Percentiles rank a stretch among this genome's conserved stretches.
Conservation (phyloP, 2,888 invertebrate species). For the Elgonia sp. region DNA sequence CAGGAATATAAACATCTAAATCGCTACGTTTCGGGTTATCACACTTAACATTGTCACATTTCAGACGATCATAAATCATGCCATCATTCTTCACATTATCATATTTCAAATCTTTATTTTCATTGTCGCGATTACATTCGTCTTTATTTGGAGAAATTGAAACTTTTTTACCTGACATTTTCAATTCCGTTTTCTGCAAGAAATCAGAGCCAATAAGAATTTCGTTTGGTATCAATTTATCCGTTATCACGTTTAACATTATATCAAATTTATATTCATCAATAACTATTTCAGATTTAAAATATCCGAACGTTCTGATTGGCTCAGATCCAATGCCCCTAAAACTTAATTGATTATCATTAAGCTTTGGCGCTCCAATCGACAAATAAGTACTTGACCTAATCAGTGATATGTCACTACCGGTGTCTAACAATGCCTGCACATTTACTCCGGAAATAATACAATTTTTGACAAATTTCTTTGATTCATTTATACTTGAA, state of each 20-base stretch:
- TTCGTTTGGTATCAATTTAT: not conserved
- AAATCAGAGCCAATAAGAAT: not conserved
- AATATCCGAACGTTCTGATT: no score
- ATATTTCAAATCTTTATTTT: not conserved
- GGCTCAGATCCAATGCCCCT: no score
- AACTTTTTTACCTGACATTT: not conserved
- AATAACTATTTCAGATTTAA: no score
- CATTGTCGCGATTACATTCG: not conserved
- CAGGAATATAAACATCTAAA: not conserved
- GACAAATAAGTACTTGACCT: no score
- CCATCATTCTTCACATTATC: not conserved
- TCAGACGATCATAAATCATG: not conserved
- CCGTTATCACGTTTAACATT: not conserved
- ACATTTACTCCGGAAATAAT: no score
- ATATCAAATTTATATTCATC: no score
- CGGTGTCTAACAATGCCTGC: no score
- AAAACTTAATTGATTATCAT: no score
- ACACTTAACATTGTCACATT: not conserved
- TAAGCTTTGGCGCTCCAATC: no score
- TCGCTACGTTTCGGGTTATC: not conserved
- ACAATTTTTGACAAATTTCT: no score
- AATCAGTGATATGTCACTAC: no score
- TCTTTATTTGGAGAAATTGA: not conserved
- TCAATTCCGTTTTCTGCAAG: not conserved
- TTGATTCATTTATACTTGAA: no score